Base-by-base conservation (phyloP, 2,888 invertebrate species). In the Periphyllus acericola region DNA sequence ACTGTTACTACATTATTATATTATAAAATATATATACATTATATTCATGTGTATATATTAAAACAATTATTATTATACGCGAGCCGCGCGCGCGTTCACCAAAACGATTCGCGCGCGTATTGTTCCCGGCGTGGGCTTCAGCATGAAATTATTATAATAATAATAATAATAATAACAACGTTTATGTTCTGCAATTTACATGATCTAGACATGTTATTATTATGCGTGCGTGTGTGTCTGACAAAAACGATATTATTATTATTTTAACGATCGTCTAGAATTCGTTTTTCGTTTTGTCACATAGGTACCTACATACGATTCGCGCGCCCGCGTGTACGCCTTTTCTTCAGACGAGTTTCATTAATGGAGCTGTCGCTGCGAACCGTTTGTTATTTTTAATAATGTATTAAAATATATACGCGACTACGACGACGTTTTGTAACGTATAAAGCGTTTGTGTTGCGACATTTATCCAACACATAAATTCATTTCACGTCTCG, bases 31-130 rank as follows among this genome's bases (percentile, higher is more conserved):
- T 55, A 21, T 55, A 55, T 60, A 60, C 21, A 3, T 11, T 46
- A 46, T 46, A 46, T 14, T 46, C 46, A 3, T 46, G 46, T 46
- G 14, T 25, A 52, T 17, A 60, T 25, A 60, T 60, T 60, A 60
- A 21, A 21, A 60, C 60, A 25, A 60, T 60, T 60, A 25, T 60
- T 25, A 60, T 60, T 60, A n/a, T n/a, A 46, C 14, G 11, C 14
- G 11, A 14, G 14, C 11, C 19, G 68, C 34, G 9, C 25, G n/a
- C 21, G 40, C n/a, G 25, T 40, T 25, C 8, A 3, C 29, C 9
- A 76, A 84, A 60, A 76, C 9, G 21, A n/a, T 83, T 55, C 60
- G 76, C 75, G 76, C 75, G 32, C 36, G 46, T 29, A 46, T 76
- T 66, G 66, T 84, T 76, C 46, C n/a, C 25, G 29, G 74, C 8